Evolutionary conservation across 2,797 vertebrate species (phyloP).

Genomic region (Protosalanx chinensis): DNA sequence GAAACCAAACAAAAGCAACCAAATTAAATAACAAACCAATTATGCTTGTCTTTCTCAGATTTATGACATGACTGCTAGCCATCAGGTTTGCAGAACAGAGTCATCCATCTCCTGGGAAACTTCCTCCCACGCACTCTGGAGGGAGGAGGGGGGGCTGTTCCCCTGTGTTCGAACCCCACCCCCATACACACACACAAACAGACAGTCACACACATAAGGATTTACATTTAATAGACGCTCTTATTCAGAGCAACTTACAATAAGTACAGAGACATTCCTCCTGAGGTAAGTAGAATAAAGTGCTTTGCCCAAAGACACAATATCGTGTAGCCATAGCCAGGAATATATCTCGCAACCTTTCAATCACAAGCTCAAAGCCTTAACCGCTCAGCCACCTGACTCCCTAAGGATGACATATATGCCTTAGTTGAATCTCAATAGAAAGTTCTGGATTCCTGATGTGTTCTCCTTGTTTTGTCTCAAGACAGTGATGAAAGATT

Average conservation of each 20-base stretch:
- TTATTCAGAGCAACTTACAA: too few relatives aligned
- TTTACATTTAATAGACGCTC: neutral
- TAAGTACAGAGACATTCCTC: too few relatives aligned
- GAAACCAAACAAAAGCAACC: neutral
- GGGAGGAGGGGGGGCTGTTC: constrained; percentile 29
- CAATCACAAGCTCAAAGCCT: too few relatives aligned
- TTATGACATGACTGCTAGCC: constrained; percentile 54
- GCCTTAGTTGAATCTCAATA: neutral
- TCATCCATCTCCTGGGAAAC: constrained; percentile 67
- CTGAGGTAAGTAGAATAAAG: too few relatives aligned
- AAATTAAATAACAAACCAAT: neutral
- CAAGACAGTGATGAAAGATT: neutral
- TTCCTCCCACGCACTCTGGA: constrained; percentile 61
- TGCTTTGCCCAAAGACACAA: too few relatives aligned
- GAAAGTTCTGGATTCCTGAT: neutral
- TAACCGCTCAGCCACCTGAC: too few relatives aligned
- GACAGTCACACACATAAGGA: constrained; percentile 14
- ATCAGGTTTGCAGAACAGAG: constrained; percentile 48
- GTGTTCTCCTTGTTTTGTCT: neutral
- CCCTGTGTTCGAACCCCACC: constrained; percentile 29
- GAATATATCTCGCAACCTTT: too few relatives aligned
- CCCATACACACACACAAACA: constrained; percentile 18
- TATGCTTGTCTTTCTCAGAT: constrained; percentile 43
- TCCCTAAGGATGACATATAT: constrained; percentile 6
- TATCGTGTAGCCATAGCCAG: too few relatives aligned